Base-by-base conservation (phyloP, 2,797 vertebrate species). In the Myotis pilosus region DNA sequence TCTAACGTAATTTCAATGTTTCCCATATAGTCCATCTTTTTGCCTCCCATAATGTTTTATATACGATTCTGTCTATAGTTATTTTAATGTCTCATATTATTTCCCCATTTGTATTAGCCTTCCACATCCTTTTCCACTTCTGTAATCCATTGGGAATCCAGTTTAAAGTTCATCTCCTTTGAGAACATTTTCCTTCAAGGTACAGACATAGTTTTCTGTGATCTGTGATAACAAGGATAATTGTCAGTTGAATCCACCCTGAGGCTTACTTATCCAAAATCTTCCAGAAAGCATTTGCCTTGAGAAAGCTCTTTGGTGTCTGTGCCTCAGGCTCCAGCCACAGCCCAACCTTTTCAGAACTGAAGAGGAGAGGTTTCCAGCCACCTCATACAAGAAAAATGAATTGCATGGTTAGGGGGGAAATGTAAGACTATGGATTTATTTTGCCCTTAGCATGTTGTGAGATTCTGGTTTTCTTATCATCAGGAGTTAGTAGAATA, bases 191-290 rank as follows among this genome's bases (percentile, higher is more conserved):
- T 20, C 36, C 22, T 69, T 90, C 10, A 38, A 82, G 51, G n/a
- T 33, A 89, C 19, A 87, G 20, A 49, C 33, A 89, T 30, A 53
- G 71, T 64, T 93, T 78, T 74, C 71, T 92, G 55, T 93, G 81
- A 94, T 93, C 51, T 87, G 1, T 88, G 88, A 85, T 81, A 85
- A 80, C 57, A 94, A 23, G 20, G 8, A 51, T 87, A 96, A 55
- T 33, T 84, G 60, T 25, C 76, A 87, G 7, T 53, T 84, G 89
- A 92, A 83, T 84, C 47, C 71, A 87, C 60, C 76, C 60, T 17
- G 28, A 95, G 51, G 51, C 25, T 92, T 90, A 64, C 17, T 95
- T 83, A 66, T 87, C 55, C 36, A 83, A 38, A 72, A 64, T 51
- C 38, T 79, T 89, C 75, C 28, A 69, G 62, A 69, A 80, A 93